These are phyloP conservation scores for Catharus fuscescens DNA, from an alignment of 2,113 vertebrate species.

Conservation along the genomic window DNA sequence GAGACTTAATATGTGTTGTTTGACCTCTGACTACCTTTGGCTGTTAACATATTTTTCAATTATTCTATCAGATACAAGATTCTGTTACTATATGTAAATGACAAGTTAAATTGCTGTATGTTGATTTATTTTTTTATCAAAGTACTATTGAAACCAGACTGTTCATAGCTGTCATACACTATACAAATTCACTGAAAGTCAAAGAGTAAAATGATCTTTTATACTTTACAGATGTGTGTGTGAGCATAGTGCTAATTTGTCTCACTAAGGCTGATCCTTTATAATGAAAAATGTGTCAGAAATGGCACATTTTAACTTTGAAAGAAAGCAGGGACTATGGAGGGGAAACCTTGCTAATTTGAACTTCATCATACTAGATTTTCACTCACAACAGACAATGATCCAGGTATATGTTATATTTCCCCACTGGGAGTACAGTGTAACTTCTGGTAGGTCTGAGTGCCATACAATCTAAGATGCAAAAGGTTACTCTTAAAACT, in stretches of 20 bases:
- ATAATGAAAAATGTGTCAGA: constrained; percentile 47
- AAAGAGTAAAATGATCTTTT: constrained; percentile 29
- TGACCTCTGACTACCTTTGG: constrained; percentile 38
- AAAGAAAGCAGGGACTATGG: neutral
- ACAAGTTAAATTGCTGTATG: constrained; percentile 35
- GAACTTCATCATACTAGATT: neutral
- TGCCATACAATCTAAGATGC: neutral
- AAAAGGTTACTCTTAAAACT: neutral
- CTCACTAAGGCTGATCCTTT: constrained; percentile 6
- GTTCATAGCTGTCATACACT: constrained; percentile 20
- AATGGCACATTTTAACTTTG: constrained; percentile 39
- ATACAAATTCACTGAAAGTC: constrained; percentile 23
- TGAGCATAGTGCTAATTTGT: constrained; percentile 46
- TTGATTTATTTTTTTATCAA: constrained; percentile 56
- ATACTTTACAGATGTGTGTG: constrained; percentile 46
- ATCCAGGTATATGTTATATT: neutral
- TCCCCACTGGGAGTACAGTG: neutral
- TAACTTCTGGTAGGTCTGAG: neutral
- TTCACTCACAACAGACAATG: neutral
- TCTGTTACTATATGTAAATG: constrained; percentile 29
- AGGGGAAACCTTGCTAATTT: constrained; percentile 3
- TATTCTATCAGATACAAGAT: constrained; percentile 42
- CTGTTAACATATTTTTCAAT: constrained; percentile 27
- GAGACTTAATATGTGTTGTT: constrained; percentile 12
- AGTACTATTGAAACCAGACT: constrained; percentile 43